Conservation (phyloP, 2,797 vertebrate species). For the Dipus sagitta region DNA sequence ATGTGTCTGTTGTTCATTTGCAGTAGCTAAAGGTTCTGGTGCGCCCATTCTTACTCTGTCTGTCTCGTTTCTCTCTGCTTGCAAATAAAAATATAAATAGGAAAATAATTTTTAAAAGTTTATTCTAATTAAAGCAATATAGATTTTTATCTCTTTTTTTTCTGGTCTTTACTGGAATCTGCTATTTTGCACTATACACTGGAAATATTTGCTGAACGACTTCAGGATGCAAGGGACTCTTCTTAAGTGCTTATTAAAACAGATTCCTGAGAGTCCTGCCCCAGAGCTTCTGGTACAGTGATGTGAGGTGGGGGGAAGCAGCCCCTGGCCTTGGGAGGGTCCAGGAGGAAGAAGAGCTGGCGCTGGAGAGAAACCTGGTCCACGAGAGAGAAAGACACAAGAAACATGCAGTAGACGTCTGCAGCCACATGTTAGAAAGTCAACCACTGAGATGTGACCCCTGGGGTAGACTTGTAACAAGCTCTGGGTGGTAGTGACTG, state of each 20-base stretch:
- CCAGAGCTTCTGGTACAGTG: neutral
- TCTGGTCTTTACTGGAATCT: neutral
- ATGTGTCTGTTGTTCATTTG: no score
- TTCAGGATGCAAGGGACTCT: neutral
- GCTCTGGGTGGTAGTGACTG: neutral
- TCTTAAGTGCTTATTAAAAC: neutral
- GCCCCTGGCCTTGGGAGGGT: no score
- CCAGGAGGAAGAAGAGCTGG: neutral
- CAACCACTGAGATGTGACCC: no score
- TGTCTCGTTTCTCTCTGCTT: no score
- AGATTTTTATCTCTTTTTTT: constrained; percentile 2
- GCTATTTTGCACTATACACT: neutral
- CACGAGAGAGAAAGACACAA: neutral
- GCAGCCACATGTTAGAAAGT: no score
- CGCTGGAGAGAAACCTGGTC: neutral
- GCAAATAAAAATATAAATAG: no score
- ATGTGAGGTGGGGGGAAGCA: neutral
- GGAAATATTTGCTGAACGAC: neutral
- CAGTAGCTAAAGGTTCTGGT: no score
- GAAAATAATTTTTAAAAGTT: neutral
- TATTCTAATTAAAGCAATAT: neutral
- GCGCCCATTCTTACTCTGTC: no score
- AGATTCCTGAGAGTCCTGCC: neutral
- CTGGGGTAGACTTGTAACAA: neutral
- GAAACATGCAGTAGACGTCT: neutral